Percentiles rank a stretch among this genome's conserved stretches.
phyloP scores from a whole-genome alignment of 2,797 vertebrate genomes.

The Cichlasoma orientale region DNA sequence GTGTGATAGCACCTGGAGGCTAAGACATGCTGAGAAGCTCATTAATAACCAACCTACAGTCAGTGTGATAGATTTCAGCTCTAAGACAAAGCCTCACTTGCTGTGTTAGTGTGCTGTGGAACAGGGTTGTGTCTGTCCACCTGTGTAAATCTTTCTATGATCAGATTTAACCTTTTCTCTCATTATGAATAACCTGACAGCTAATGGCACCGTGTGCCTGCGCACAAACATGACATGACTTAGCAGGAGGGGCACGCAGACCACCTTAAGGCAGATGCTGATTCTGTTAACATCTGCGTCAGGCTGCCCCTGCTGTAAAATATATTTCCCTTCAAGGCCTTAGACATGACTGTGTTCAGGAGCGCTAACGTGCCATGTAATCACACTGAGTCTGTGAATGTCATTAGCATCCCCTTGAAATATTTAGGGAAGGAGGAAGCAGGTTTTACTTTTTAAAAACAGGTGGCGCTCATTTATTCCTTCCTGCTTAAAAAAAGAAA shows the following conservation, averaged over 20 bases:
- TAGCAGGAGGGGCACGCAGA: constrained; percentile 20
- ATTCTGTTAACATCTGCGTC: constrained; percentile 76
- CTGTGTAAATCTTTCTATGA: background rate
- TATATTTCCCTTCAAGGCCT: constrained; percentile 55
- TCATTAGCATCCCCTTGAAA: constrained; percentile 61
- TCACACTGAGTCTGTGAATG: constrained; percentile 65
- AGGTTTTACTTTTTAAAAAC: constrained; percentile 39
- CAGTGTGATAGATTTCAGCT: constrained; percentile 41
- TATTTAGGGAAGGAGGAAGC: constrained; percentile 29
- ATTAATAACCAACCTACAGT: constrained; percentile 71
- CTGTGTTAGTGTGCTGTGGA: background rate
- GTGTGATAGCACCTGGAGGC: constrained; percentile 38
- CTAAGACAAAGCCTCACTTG: constrained; percentile 6
- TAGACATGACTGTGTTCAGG: constrained; percentile 59
- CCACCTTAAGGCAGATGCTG: constrained; percentile 68
- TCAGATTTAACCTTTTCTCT: constrained; percentile 38
- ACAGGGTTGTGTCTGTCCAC: background rate
- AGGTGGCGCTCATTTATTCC: constrained; percentile 47
- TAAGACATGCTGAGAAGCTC: constrained; percentile 54
- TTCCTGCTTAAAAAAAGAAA: constrained; percentile 7
- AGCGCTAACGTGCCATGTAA: constrained; percentile 71
- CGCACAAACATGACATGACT: constrained; percentile 27
- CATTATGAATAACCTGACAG: constrained; percentile 35
- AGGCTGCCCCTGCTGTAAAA: constrained; percentile 68
- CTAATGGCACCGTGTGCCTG: constrained; percentile 36